Evolutionary conservation across 2,888 invertebrate species (phyloP), one percentile per base, ranked within the genome.

Genomic region (Callinectes sapidus): DNA sequence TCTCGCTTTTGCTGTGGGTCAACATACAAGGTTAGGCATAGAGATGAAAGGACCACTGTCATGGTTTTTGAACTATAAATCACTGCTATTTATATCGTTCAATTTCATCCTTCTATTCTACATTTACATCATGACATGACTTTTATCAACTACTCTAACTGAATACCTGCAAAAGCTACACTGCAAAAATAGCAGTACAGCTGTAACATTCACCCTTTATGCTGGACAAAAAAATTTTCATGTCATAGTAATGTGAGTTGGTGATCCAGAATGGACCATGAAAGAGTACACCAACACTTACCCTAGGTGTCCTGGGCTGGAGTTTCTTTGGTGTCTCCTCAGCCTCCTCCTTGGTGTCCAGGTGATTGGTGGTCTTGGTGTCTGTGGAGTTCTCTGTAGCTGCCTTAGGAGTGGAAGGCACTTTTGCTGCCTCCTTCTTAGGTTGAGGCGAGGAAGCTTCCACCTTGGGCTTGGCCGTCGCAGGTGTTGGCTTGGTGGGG

Each of bases 1-100:
- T 91, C 92, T 55, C 93, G 93, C 87, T 93, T 93, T 61, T 92
- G 92, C 92, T 92, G 92, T 18, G 28, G 61, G 23, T 16, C 18
- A 23, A 61, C 13, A 23, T 3, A 6, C 3, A 61, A 88, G 35
- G 32, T n/a, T 54, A 13, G n/a, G 42, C n/a, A 13, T 54, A 32
- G 54, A 81, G 71, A 71, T 71, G n/a, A 71, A 1, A 2, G 61
- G 61, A n/a, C 23, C 28, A 71, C 23, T n/a, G 28, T 71, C 28
- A 71, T 71, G n/a, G 10, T 28, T 71, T 28, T 28, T 6, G 1
- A 28, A n/a, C 5, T 28, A 28, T 13, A 71, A 8, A 28, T 71
- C 10, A 61, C 18, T 61, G 18, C 61, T 23, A 10, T 23, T 3
- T 0, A 48, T 8, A 48, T 48, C 18, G 5, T 61, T 23, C 61